Evolutionary conservation across 2,113 vertebrate genomes (phyloP).

Genomic region (Chinchilla lanigera): DNA sequence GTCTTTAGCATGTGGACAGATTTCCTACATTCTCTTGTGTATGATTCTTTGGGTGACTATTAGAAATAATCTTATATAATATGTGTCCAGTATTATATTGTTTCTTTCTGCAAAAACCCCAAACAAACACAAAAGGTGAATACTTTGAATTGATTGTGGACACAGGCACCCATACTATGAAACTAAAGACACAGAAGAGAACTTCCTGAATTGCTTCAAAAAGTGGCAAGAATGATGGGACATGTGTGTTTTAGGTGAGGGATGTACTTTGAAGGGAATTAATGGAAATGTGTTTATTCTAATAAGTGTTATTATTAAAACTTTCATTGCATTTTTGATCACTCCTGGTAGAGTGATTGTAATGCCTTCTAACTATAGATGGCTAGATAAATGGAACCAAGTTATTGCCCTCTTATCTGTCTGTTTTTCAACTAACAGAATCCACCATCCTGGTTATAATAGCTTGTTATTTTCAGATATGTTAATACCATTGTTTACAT

Average conservation of each 20-base stretch:
- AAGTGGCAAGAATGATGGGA: background rate
- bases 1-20: too few species aligned
- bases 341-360: background rate
- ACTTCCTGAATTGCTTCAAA: background rate
- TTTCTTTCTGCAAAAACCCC: too few species aligned
- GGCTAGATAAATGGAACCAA: background rate
- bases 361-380: background rate
- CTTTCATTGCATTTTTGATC: background rate
- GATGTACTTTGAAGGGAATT: background rate
- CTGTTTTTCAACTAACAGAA: background rate
- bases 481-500: background rate
- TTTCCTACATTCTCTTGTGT: too few species aligned
- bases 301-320: background rate
- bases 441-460: background rate
- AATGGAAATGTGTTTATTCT: background rate
- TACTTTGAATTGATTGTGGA: background rate
- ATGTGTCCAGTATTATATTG: too few species aligned
- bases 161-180: background rate
- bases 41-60: too few species aligned
- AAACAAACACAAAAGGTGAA: background rate
- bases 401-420: background rate
- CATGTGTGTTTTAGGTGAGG: background rate
- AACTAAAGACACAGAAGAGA: background rate
- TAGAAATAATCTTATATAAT: too few species aligned
- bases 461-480: background rate